Evolutionary conservation across 2,113 vertebrate species (phyloP), one percentile per base, ranked within the genome.

Genomic region (Phyllostomus hastatus): DNA sequence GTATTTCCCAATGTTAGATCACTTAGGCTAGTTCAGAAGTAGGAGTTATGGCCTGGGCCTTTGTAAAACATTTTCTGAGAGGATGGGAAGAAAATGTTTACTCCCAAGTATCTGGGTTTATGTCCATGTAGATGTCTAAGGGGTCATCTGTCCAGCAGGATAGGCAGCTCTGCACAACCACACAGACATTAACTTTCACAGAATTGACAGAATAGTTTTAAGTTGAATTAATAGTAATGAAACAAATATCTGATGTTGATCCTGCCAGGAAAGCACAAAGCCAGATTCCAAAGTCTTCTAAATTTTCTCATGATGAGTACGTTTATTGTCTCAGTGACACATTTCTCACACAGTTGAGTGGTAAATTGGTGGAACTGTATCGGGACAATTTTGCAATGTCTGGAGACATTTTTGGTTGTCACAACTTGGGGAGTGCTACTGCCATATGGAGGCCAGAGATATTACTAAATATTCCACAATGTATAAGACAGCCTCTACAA

Each of bases 11-110:
- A 81, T 75, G 46, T 69, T 73, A 67, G 43, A 64, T 69, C 0
- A 0, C 35, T 72, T 91, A 89, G 14, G 54, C 48, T 88, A 28
- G 67, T 59, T 69, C 35, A 54, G n/a, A 78, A 69, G 90, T 82
- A 46, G 67, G n/a, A 61, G n/a, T 66, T 78, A 41, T 88, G 82
- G n/a, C 66, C 92, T 78, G 52, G 24, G 54, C 57, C 46, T 72
- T 82, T 85, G 85, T 11, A 43, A 86, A 67, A 70, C 57, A 96
- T 79, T 91, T 97, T 61, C 72, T 11, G 24, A 93, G 78, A 85
- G n/a, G 26, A 78, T 61, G 61, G 33, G n/a, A 16, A 83, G 76
- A 31, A 73, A 50, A n/a, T 54, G 8, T 35, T 91, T 61, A 67
- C 22, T 6, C 31, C 54, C 10, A 33, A 54, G 46, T 46, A 48